Base-by-base conservation (phyloP, 2,888 invertebrate genomes). In the Mesodorylaimus sp. region DNA sequence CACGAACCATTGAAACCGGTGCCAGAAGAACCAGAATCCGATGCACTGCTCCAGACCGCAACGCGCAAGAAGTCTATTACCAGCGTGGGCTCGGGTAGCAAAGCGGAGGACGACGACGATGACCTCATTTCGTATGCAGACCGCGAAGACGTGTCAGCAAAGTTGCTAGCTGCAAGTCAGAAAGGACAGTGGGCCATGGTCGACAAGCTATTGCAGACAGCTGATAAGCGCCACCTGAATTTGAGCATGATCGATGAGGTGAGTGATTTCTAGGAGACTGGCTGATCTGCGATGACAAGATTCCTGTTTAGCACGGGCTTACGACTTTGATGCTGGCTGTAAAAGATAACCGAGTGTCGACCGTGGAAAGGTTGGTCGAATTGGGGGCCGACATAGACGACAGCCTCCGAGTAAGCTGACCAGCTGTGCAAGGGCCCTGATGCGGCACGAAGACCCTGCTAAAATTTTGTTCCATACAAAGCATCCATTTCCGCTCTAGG, bases 271-370 rank as follows among this genome's bases (percentile, higher is more conserved):
- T 26, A 3, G 2, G n/a, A 2, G 3, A 46, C 7, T 41, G 7
- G 16, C 41, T 24, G 16, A 13, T 43, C 19, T 24, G 3, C 13
- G 13, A 5, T 5, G 13, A 43, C 21, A 26, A 24, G 16, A 13
- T 28, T 28, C 19, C 36, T 21, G 53, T 59, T 50, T 52, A 69
- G 58, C 65, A 64, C 46, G 70, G 70, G 0, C 58, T 66, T 55
- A 70, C 69, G 1, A 62, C 67, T 1, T 58, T 71, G 43, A 65
- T 72, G 59, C 55, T 71, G 2, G 68, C 70, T 2, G 68, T 68
- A n/a, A 65, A 65, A 53, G 70, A 70, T 42, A 68, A 67, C 52
- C 61, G 66, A 48, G 53, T 66, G 24, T 61, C 61, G 2, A 61
- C 70, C 26, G 64, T 66, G 3, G 69, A 70, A 48, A 56, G 66